Base-by-base conservation (phyloP, 2,113 vertebrate genomes). In the Andinoacara biseriatus region DNA sequence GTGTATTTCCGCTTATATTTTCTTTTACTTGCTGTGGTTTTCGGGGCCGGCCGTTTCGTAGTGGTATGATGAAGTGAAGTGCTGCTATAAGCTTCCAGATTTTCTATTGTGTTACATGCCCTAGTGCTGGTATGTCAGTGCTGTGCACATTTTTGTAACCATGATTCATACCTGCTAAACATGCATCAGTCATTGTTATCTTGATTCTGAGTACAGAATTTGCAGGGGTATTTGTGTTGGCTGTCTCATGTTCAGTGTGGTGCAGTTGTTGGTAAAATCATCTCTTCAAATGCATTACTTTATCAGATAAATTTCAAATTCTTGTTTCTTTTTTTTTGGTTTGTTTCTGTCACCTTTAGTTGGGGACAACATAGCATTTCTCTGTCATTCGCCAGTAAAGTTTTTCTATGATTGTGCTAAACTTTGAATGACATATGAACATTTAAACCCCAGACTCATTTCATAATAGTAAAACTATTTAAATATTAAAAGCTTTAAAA, bases 61-160 rank as follows among this genome's bases (percentile, higher is more conserved):
- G 86, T 90, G 89, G 72, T 92, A 84, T 93, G 86, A 91, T 86
- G 76, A 82, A 77, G 76, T 93, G 76, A 89, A 82, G 87, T 86
- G 86, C 91, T 86, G 94, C 95, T 77, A 93, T 94, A 91, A 95
- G 96, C 95, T 93, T 94, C 93, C 92, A 88, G 91, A 90, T 93
- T 91, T 88, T 26, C 91, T 86, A 95, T 91, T 94, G 87, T 94
- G 95, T 95, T 63, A 87, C 85, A 87, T 95, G 94, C 96, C 97
- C 93, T 94, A 93, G 89, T 94, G 95, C 94, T 94, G 95, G 95
- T 97, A 96, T 98, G 97, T 96, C 96, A 96, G 97, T 96, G 96
- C 96, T 94, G 91, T 3, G 95, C 87, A 11, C 78, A 52, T 84
- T 61, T 78, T 77, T 85, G 63, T 65, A 77, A 76, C 76, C 76